Percentiles rank a stretch among this genome's conserved stretches.
Evolutionary conservation across 2,113 vertebrate genomes (phyloP).

Genomic region (Chaetorhynchus papuensis): DNA sequence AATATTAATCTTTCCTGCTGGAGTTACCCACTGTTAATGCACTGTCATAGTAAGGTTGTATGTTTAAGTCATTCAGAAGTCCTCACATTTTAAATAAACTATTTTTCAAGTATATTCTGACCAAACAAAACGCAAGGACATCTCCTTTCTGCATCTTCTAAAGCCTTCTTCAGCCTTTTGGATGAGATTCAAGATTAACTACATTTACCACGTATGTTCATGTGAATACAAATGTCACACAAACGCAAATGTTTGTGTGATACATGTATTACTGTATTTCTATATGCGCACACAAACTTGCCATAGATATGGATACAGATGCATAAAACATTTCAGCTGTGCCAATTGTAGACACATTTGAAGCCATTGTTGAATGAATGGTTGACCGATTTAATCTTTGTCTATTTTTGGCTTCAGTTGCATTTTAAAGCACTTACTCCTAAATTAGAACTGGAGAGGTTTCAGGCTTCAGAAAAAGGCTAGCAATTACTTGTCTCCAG

Average conservation of each 20-base stretch:
- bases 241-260: not conserved
- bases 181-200: not conserved
- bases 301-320: not conserved
- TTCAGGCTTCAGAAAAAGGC: not conserved
- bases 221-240: not conserved
- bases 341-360: not conserved
- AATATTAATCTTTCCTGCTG: slow-evolving; percentile 43
- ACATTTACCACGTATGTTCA: not conserved
- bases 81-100: not conserved
- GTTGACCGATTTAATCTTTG: not conserved
- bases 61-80: not conserved
- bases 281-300: not conserved
- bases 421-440: not conserved
- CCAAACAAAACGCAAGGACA: not conserved
- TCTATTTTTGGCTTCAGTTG: not conserved
- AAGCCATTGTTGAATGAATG: not conserved
- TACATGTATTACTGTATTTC: not conserved
- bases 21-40: not conserved
- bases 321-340: not conserved
- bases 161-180: not conserved
- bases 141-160: not conserved
- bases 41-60: not conserved
- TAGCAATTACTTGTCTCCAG: not conserved
- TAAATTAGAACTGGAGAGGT: not conserved
- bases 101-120: not conserved